Conservation (phyloP, 2,113 vertebrate genomes). For the Leptobrachium ailaonicum region DNA sequence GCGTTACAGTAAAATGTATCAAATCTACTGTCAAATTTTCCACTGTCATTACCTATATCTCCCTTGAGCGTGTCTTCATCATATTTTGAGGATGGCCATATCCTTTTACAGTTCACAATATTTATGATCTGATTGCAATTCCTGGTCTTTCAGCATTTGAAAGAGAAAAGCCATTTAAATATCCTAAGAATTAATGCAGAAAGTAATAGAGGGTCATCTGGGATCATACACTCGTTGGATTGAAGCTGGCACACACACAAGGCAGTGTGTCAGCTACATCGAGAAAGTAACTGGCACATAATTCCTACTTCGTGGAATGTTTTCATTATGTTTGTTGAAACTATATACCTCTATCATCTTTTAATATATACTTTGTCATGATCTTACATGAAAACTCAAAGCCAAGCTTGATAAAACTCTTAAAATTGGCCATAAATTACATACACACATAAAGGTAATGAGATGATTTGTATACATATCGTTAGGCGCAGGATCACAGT, state of each 20-base stretch:
- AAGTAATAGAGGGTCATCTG: neutral
- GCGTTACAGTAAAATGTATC: too few species aligned
- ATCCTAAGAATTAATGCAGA: slow-evolving; percentile 22
- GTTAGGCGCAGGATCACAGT: neutral
- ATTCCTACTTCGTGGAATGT: slow-evolving; percentile 32
- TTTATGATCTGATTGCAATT: too few species aligned
- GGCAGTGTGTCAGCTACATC: slow-evolving; percentile 24
- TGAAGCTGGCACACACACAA: slow-evolving; percentile 28
- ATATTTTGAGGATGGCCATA: too few species aligned
- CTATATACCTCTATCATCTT: slow-evolving; percentile 5
- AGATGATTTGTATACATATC: slow-evolving; percentile 13
- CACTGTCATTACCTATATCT: too few species aligned
- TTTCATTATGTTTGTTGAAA: slow-evolving; percentile 16
- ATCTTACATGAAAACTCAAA: slow-evolving; percentile 21
- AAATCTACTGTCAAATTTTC: too few species aligned
- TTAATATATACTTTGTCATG: slow-evolving; percentile 42
- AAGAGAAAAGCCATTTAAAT: neutral
- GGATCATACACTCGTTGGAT: neutral
- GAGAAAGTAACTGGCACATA: slow-evolving; percentile 41
- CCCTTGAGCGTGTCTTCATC: too few species aligned
- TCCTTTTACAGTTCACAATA: too few species aligned
- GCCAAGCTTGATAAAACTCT: slow-evolving; percentile 17
- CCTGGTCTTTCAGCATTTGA: too few species aligned
- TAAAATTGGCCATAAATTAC: slow-evolving; percentile 24
- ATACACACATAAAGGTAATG: neutral